These are phyloP conservation scores for Baryphthengus martii DNA, from an alignment of 2,113 vertebrate species.

Conservation along the genomic window DNA sequence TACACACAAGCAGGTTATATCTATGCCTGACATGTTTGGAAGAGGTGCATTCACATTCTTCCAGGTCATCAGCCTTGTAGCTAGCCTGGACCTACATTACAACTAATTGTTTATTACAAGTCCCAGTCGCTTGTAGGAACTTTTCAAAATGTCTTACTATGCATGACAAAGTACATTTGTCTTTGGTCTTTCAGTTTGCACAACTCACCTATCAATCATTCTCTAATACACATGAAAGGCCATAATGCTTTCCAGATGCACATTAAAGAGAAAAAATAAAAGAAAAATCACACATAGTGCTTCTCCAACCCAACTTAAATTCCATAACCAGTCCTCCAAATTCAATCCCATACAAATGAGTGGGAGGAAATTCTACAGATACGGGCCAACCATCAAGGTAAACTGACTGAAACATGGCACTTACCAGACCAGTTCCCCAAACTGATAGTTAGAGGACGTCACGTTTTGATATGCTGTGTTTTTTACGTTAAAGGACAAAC, in stretches of 20 bases:
- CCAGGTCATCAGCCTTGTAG: background rate
- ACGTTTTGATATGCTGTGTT: background rate
- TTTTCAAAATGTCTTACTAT: background rate
- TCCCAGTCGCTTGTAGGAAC: background rate
- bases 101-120: background rate
- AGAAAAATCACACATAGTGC: background rate
- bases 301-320: background rate
- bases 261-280: background rate
- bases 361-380: background rate
- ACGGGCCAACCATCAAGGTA: background rate
- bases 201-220: background rate
- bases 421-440: background rate
- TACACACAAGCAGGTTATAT: background rate
- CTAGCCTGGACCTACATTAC: background rate
- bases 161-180: background rate
- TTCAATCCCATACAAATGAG: background rate
- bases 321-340: background rate
- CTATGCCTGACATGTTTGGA: background rate
- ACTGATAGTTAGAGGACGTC: background rate
- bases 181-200: background rate
- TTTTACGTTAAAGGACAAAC: background rate
- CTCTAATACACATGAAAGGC: background rate
- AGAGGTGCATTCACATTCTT: background rate
- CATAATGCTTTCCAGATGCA: background rate
- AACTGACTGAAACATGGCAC: background rate